phyloP scores from a whole-genome alignment of 2,888 invertebrate genomes.

The Athrips mouffetella region DNA sequence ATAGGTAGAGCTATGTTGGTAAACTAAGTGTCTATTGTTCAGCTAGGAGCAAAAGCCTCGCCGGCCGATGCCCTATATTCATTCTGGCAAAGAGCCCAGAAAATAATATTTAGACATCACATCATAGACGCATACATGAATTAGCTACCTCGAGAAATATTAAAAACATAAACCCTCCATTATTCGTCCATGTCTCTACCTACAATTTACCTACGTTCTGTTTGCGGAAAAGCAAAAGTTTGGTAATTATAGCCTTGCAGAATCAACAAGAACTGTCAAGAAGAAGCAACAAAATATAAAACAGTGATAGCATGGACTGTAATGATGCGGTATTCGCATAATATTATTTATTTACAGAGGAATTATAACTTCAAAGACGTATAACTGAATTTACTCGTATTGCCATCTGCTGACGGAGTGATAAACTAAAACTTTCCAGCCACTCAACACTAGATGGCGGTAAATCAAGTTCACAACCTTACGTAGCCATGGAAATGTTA shows the following conservation, averaged over 20 bases:
- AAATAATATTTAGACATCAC: conserved; percentile 69
- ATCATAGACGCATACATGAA: conserved; percentile 20
- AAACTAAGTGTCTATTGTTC: conserved; percentile 20
- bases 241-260: no score
- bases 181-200: no score
- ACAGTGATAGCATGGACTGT: no score
- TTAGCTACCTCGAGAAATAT: neutral
- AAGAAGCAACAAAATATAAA: no score
- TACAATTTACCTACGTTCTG: no score
- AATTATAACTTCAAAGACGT: neutral
- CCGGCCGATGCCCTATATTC: conserved; percentile 17
- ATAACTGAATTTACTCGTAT: conserved; percentile 5
- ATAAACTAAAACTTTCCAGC: conserved; percentile 39
- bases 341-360: neutral
- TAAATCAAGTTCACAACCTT: neutral
- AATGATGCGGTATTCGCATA: no score
- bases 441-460: conserved; percentile 59
- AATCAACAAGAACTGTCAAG: no score
- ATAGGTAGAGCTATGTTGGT: no score
- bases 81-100: conserved; percentile 58
- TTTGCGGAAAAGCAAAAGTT: no score
- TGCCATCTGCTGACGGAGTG: conserved; percentile 48
- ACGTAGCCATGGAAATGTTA: no score
- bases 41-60: conserved; percentile 22
- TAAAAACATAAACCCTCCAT: no score